Base-by-base conservation (phyloP, 2,797 vertebrate species). In the Syngnathus acus region DNA sequence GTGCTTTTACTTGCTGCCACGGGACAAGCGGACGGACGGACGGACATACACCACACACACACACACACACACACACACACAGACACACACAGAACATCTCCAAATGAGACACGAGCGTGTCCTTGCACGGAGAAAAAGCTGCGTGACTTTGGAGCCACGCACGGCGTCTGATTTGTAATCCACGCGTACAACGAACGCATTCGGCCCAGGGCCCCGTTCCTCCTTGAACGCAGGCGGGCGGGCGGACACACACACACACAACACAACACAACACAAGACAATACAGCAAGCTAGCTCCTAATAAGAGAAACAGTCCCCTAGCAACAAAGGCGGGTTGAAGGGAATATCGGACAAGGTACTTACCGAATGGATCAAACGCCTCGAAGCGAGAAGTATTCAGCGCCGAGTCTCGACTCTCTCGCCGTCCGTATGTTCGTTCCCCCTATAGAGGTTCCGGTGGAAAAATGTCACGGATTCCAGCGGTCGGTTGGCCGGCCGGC, bases 401-500 rank as follows among this genome's bases (percentile, higher is more conserved):
- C 59, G 71, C 64, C 72, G 58, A 60, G 68, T 67, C 62, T 48
- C 78, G 75, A 63, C 72, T 82, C 32, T 76, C 77, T 78, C 67
- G 55, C 68, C 59, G 67, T 8, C 50, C 67, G 66, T 66, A 59
- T 76, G 80, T 73, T 69, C 79, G 80, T 73, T 69, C 79, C 78
- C 75, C 72, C 65, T 75, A 67, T 74, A 79, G 73, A 75, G 78
- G 78, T 17, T 68, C 74, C 77, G 81, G 78, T 73, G 79, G 32
- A 8, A 63, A 74, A 78, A 79, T 73, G 75, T 83, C 78, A 66
- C 69, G 67, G 84, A 84, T 86, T 86, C 84, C 84, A 77, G 75
- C 79, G 77, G 82, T 77, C 70, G 65, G 53, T 32, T 32, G 26
- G 26, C 26, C 26, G 26, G 26, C 26, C 26, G 26, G 26, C 26